These are phyloP conservation scores for Malurus melanocephalus DNA, from an alignment of 2,113 vertebrate species.

Conservation along the genomic window DNA sequence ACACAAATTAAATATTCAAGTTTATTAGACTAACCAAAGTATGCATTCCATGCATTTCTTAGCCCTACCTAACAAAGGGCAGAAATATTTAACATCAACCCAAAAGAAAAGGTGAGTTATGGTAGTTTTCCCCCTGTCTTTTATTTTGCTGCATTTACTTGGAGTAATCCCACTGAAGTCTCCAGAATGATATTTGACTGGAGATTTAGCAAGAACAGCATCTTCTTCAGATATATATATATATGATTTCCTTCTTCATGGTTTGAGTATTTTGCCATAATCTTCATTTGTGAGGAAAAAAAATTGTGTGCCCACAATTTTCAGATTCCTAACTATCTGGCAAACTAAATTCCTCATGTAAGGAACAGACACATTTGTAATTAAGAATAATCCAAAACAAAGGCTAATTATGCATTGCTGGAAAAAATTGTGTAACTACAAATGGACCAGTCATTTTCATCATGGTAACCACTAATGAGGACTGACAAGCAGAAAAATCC, in stretches of 20 bases:
- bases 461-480: neutral
- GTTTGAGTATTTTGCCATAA: neutral
- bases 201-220: neutral
- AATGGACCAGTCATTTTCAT: neutral
- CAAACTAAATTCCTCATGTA: neutral
- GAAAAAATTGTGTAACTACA: neutral
- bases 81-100: neutral
- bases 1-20: neutral
- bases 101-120: neutral
- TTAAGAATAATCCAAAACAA: neutral
- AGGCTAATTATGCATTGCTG: neutral
- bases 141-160: neutral
- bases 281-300: neutral
- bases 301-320: neutral
- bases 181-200: neutral
- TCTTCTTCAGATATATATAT: neutral
- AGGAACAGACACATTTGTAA: neutral
- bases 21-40: neutral
- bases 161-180: neutral
- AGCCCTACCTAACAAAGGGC: neutral
- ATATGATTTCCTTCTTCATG: neutral
- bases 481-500: neutral
- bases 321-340: neutral
- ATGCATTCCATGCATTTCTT: neutral
- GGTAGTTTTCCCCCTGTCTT: neutral